Conservation (phyloP, 2,113 vertebrate species). For the Proteles cristata region DNA sequence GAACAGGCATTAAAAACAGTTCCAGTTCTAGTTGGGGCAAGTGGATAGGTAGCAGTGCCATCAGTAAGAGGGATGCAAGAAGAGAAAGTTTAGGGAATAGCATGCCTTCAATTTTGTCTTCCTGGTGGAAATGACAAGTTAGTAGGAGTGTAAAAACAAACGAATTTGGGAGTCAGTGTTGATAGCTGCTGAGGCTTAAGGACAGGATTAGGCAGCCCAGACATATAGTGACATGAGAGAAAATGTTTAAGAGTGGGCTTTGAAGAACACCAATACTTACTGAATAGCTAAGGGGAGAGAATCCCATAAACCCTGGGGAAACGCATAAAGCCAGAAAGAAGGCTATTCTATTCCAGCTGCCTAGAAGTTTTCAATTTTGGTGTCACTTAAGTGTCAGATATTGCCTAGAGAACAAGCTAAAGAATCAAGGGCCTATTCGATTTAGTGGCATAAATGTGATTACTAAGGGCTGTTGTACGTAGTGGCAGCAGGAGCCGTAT, state of each 20-base stretch:
- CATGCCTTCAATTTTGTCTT: background rate
- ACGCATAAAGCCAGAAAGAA: background rate
- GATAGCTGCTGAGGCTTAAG: background rate
- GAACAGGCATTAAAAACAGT: background rate
- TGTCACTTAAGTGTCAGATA: background rate
- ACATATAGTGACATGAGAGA: background rate
- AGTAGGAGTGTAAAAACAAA: conserved; percentile 25
- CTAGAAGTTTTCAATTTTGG: conserved; percentile 23
- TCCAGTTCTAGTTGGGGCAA: conserved; percentile 2
- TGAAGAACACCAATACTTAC: background rate
- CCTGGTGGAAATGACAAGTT: background rate
- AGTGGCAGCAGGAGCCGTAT: background rate
- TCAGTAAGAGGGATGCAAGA: background rate
- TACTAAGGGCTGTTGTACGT: background rate
- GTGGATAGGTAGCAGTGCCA: background rate
- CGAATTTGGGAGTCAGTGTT: background rate
- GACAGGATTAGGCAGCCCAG: background rate
- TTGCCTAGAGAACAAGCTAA: conserved; percentile 21
- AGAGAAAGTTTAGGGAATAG: background rate
- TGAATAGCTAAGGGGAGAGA: background rate
- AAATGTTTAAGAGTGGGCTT: background rate
- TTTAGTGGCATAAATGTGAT: background rate
- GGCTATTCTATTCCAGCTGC: background rate
- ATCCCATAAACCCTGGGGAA: background rate
- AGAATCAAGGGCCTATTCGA: background rate